Percentiles rank a stretch among this genome's conserved stretches.
These are phyloP conservation scores for Corvus moneduloides DNA, from an alignment of 2,113 vertebrate species.

Conservation along the genomic window DNA sequence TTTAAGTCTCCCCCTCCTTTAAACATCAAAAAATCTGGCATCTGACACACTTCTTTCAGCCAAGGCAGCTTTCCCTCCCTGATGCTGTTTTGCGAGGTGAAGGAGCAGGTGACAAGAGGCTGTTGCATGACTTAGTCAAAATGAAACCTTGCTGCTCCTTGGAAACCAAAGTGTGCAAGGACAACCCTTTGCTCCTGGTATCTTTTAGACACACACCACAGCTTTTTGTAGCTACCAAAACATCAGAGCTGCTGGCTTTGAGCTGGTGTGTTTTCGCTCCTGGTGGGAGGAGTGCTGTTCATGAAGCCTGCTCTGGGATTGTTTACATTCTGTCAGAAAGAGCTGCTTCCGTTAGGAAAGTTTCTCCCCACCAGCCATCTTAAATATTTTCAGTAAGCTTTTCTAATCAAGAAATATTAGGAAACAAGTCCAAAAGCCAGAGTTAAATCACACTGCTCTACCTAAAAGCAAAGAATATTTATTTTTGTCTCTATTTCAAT, in stretches of 20 bases:
- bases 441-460: neutral
- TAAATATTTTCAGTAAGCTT: neutral
- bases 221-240: neutral
- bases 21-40: neutral
- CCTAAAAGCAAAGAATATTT: neutral
- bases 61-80: neutral
- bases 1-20: neutral
- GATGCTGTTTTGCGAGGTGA: neutral
- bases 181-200: neutral
- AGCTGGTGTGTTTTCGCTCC: neutral
- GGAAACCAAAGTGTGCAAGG: neutral
- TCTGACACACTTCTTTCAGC: neutral
- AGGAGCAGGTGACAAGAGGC: neutral
- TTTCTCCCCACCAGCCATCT: neutral
- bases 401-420: slow-evolving; percentile 1
- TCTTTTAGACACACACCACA: neutral
- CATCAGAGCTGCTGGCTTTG: neutral
- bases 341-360: neutral
- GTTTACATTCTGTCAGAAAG: neutral
- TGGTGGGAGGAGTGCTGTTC: neutral
- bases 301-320: neutral
- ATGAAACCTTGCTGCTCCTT: neutral
- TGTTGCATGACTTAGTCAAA: neutral
- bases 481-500: neutral
- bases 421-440: neutral